A percentile compares a stretch with the other conserved stretches of the same genome.
phyloP scores from a whole-genome alignment of 2,113 vertebrate species.

The Corythornis madagascariensis region DNA sequence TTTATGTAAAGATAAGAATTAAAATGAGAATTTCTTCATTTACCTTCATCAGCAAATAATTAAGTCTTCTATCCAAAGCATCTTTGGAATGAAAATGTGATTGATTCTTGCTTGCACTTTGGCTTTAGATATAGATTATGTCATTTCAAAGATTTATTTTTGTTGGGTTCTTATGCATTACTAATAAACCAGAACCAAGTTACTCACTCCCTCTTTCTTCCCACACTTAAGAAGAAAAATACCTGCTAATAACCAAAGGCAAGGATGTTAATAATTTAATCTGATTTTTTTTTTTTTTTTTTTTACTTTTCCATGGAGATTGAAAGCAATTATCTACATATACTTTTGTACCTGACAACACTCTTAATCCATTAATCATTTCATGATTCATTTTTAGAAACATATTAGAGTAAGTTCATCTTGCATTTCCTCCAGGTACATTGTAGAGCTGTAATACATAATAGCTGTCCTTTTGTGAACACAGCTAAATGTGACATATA shows the following conservation, averaged over 20 bases:
- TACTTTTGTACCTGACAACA: background rate
- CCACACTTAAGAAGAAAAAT: slow-evolving; percentile 1
- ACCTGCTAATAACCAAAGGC: background rate
- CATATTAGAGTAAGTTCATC: background rate
- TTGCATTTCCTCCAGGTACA: background rate
- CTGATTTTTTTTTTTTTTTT: background rate
- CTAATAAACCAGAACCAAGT: background rate
- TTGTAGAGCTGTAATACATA: background rate
- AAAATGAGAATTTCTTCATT: background rate
- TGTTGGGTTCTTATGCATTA: background rate
- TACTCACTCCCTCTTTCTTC: background rate
- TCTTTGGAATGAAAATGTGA: background rate
- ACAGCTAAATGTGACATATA: background rate
- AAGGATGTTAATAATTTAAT: background rate
- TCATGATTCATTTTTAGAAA: background rate
- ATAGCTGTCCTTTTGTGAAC: background rate
- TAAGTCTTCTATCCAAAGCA: background rate
- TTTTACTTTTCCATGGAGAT: background rate
- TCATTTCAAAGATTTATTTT: slow-evolving; percentile 17
- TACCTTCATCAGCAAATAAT: background rate
- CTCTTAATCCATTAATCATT: background rate
- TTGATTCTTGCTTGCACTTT: slow-evolving; percentile 3
- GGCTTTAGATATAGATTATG: slow-evolving; percentile 10
- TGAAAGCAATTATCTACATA: background rate
- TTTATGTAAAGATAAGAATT: background rate